phyloP scores from a whole-genome alignment of 2,113 vertebrate species.

The Gallinago paraguaiae region DNA sequence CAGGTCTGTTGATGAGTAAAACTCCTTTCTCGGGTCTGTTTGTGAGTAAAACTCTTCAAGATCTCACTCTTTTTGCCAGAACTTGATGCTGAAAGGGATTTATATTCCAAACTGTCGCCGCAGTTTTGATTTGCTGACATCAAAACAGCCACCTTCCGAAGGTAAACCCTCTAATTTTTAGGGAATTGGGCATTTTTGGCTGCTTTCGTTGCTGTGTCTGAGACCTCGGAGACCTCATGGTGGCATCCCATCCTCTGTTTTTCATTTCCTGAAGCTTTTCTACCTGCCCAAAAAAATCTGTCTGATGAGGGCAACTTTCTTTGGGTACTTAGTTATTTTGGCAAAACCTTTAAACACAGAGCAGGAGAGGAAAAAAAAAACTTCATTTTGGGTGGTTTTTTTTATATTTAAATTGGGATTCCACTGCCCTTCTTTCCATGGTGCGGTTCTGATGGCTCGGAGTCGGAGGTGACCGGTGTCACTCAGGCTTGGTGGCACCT shows the following conservation, averaged over 20 bases:
- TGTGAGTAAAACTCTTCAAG: neutral
- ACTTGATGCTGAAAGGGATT: neutral
- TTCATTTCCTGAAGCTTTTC: rapidly evolving
- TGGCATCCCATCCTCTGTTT: neutral
- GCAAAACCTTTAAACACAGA: neutral
- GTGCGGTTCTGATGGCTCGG: neutral
- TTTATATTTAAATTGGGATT: neutral
- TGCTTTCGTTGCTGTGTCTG: neutral
- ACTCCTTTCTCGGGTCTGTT: neutral
- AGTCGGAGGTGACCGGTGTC: neutral
- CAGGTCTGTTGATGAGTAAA: neutral
- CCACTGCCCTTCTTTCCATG: neutral
- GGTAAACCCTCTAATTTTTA: neutral
- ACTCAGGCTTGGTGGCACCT: neutral
- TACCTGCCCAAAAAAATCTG: neutral
- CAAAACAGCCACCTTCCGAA: neutral
- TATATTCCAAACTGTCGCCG: rapidly evolving
- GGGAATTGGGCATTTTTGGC: neutral
- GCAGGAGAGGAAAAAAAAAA: neutral
- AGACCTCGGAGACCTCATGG: neutral
- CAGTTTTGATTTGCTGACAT: neutral
- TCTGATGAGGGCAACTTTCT: neutral
- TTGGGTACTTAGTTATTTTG: neutral
- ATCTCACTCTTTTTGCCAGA: neutral
- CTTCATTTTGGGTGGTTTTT: rapidly evolving